Base-by-base conservation (phyloP, 2,888 invertebrate genomes). In the Leucophenga montana region DNA sequence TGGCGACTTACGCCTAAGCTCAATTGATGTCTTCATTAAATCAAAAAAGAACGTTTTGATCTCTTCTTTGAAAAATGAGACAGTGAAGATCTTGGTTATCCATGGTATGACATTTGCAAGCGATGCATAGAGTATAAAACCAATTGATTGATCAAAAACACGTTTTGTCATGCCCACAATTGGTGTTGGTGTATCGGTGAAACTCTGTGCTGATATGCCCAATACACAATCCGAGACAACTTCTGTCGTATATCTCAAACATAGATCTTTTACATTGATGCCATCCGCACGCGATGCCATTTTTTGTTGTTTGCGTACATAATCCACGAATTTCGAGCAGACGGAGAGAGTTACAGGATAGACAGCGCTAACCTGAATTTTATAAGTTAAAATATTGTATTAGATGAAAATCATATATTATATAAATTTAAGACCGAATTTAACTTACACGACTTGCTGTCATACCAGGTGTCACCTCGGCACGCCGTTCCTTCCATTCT, bases 31-130 rank as follows among this genome's bases (percentile, higher is more conserved):
- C 1, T 71, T 53, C 85, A 86, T 82, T 3, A 87, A 66, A 9
- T 79, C 74, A 1, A 66, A 73, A 46, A 88, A 87, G 71, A 86
- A 87, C 0, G 70, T 33, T 39, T 83, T 96, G 84, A 97, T 97
- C 1, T 91, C 92, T 0, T 88, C 90, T 1, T 77, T 18, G 6
- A 86, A 77, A 18, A 86, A 73, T 0, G 73, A 73, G 0, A 78
- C 65, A 18, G 72, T 75, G 59, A 78, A 86, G 4, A 88, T 33
- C 3, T 79, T 79, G 0, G 73, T 64, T 1, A 89, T 71, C 0
- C 70, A 71, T 13, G 88, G 88, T 72, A 86, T 79, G 3, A 86
- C 69, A n/a, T 82, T 80, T 11, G 79, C 76, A n/a, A 85, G 5
- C 0, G 83, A 71, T 0, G 66, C 70, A 33, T 76, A 85, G 0